Base-by-base conservation (phyloP, 1,140 invertebrate genomes). In the Cheumatopsyche charites region DNA sequence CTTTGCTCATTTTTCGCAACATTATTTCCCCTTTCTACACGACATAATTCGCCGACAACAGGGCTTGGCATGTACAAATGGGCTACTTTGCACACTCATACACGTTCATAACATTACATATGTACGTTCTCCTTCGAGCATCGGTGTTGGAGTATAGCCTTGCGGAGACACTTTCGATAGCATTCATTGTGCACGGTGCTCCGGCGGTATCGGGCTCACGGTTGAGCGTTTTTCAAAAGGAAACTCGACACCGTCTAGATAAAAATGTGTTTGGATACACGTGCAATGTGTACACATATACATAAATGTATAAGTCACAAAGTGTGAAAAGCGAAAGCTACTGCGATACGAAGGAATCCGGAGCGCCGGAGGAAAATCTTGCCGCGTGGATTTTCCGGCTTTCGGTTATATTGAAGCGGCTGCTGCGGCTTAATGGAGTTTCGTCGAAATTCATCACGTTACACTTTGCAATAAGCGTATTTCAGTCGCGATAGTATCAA, bases 201-300 rank as follows among this genome's bases (percentile, higher is more conserved):
- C 21, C 47, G 43, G n/a, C 69, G 68, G 65, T 74, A 74, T 74
- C 73, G 62, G 67, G 36, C 63, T 74, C 63, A 70, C 25, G 63
- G 73, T 49, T 74, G 70, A 74, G 67, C 49, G 70, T 71, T 62
- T 72, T 68, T 69, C 55, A 63, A 69, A 71, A 74, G 67, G 70
- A 74, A 72, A 74, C 66, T 74, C 70, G 52, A 71, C 65, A 70
- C 17, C 13, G 65, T 15, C 67, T 69, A 74, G 67, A 74, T 71
- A 67, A 71, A 74, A 71, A 29, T 11, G 42, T 36, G 29, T 36
- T 36, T 9, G 29, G 21, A 58, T 17, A 9, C 15, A 52, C 47
- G 7, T 52, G 19, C 15, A 52, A 45, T 45, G 17, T 12, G 17
- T 45, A 45, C 11, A 45, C 17, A 45, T 4, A 45, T 45, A 45